Percentiles rank a stretch among this genome's conserved stretches.
Evolutionary conservation across 2,888 invertebrate genomes (phyloP).

Genomic region (Luperina testacea): DNA sequence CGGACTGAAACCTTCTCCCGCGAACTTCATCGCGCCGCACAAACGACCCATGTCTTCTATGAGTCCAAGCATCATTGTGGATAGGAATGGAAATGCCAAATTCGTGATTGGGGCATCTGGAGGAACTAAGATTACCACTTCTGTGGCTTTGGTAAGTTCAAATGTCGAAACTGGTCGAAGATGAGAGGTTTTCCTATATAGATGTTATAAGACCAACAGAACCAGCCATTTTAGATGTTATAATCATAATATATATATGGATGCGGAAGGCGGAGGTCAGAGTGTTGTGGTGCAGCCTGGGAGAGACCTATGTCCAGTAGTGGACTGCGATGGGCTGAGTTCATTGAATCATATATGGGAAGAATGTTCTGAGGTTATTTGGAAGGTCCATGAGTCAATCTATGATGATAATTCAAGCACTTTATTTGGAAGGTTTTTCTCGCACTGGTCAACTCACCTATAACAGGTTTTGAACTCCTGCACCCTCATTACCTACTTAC

Average conservation of each 20-base stretch:
- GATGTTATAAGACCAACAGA: not conserved
- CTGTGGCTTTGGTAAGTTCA: constrained; percentile 91
- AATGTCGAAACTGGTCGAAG: not conserved
- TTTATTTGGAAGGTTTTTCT: not conserved
- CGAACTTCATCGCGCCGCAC: constrained; percentile 94
- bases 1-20: constrained; percentile 93
- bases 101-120: constrained; percentile 95
- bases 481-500: not conserved
- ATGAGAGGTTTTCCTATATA: not conserved
- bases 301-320: not conserved
- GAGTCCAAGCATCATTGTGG: constrained; percentile 94
- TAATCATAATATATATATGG: not conserved
- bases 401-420: not conserved
- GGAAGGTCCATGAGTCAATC: not conserved
- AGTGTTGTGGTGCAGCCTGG: no score
- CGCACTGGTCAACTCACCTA: not conserved
- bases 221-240: not conserved
- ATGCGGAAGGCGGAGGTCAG: not conserved
- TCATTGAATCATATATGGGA: not conserved
- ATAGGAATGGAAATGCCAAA: constrained; percentile 91
- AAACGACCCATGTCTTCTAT: constrained; percentile 97
- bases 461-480: not conserved
- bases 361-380: not conserved
- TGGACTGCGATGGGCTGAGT: not conserved
- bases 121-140: constrained; percentile 95